phyloP scores from a whole-genome alignment of 2,113 vertebrate genomes.

The Heterochromis multidens region DNA sequence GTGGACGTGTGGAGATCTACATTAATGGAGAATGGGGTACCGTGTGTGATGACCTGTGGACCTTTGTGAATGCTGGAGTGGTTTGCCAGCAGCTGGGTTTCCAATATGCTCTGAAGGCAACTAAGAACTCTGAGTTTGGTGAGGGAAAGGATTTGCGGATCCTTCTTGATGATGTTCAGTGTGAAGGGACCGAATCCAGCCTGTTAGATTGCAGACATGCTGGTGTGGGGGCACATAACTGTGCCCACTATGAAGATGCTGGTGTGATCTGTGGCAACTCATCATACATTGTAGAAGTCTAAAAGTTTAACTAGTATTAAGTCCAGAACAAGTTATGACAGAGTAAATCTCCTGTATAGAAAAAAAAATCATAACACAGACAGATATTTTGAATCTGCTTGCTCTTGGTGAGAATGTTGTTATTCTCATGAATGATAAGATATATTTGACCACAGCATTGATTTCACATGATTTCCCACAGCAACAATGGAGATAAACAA shows the following conservation, averaged over 20 bases:
- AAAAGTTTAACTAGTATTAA: not conserved
- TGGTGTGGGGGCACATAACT: constrained; percentile 81
- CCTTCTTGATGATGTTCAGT: constrained; percentile 87
- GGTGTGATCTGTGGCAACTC: constrained; percentile 83
- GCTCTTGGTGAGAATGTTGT: not conserved
- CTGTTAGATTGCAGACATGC: constrained; percentile 85
- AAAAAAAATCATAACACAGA: not conserved
- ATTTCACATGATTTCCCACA: not conserved
- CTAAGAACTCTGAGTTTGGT: constrained; percentile 85
- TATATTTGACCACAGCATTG: too few relatives aligned
- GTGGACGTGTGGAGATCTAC: constrained; percentile 86
- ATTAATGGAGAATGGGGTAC: constrained; percentile 84
- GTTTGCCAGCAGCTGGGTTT: constrained; percentile 93
- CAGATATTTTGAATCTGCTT: not conserved
- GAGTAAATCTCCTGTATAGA: not conserved
- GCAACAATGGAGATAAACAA: not conserved
- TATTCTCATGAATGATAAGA: not conserved
- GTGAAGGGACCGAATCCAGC: constrained; percentile 78
- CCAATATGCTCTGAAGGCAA: constrained; percentile 72
- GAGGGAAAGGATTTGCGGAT: constrained; percentile 80
- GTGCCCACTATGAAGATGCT: constrained; percentile 88
- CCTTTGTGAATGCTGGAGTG: constrained; percentile 70
- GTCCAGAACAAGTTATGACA: not conserved
- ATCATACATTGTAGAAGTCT: not conserved
- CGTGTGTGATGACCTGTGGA: constrained; percentile 90